Base-by-base conservation (phyloP, 1,140 invertebrate species). In the Drosophila repleta region DNA sequence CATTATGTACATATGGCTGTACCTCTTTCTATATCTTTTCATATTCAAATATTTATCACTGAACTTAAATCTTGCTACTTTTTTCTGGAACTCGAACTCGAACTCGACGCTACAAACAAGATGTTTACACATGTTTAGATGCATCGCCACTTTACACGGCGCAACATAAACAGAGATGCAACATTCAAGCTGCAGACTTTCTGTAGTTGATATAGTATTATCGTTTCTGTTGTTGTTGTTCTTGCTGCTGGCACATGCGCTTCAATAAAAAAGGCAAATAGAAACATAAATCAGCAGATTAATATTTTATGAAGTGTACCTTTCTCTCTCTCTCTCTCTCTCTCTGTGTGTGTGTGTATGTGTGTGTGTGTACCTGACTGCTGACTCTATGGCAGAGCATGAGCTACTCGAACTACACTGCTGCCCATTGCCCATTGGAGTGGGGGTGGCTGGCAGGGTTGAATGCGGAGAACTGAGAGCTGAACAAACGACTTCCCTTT, bases 271-370 rank as follows among this genome's bases (percentile, higher is more conserved):
- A 83, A 71, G 76, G 79, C 76, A 88, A 89, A 87, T 83, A 79
- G 84, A 88, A 82, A 83, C 79, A 88, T 88, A 88, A 88, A 88
- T 88, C 83, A 88, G 73, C 79, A 76, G 84, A 89, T 88, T 88
- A 88, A 88, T 88, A 88, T 88, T 88, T 88, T 88, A 88, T 88
- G 84, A 88, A 88, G 79, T 88, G 79, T 88, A 89, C 64, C 67
- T 74, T 76, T 79, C 74, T 74, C n/a, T n/a, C n/a, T n/a, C n/a
- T n/a, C n/a, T n/a, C n/a, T n/a, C n/a, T n/a, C n/a, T n/a, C n/a
- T n/a, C n/a, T n/a, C n/a, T n/a, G n/a, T n/a, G n/a, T n/a, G n/a
- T n/a, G n/a, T n/a, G n/a, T n/a, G n/a, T n/a, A n/a, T n/a, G n/a
- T n/a, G n/a, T n/a, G 29, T 29, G 29, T 29, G 45, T 75, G 49